A percentile compares a stretch with the other conserved stretches of the same genome.
Conservation (phyloP, 2,113 vertebrate species). For the Cochlearius cochlearius region DNA sequence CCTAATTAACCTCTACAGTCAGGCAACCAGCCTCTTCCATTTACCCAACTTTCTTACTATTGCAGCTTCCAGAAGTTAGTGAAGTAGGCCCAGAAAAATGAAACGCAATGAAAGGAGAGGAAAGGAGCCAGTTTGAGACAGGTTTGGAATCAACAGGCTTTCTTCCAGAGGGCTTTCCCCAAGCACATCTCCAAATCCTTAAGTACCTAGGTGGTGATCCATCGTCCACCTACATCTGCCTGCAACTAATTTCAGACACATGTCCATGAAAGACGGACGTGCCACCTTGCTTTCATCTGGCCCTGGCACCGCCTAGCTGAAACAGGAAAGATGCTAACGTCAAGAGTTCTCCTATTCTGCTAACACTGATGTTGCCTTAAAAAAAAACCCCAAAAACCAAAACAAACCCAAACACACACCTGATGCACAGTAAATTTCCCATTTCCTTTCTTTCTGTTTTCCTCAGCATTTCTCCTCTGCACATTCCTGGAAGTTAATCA, state of each 20-base stretch:
- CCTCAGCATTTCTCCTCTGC: neutral
- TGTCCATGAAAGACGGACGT: neutral
- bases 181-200: neutral
- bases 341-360: neutral
- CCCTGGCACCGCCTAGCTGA: neutral
- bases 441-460: slow-evolving; percentile 16
- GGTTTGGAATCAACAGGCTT: neutral
- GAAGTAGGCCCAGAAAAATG: neutral
- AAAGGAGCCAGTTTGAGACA: neutral
- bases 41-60: neutral
- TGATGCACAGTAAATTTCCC: neutral
- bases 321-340: neutral
- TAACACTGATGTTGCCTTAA: neutral
- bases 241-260: neutral
- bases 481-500: slow-evolving; percentile 61
- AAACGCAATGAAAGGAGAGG: neutral
- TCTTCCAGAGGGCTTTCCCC: neutral
- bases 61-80: neutral
- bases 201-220: neutral
- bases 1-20: neutral
- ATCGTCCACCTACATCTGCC: neutral
- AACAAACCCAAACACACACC: neutral
- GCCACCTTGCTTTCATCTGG: neutral
- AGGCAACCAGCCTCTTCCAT: neutral
- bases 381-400: neutral